Evolutionary conservation across 2,113 vertebrate genomes (phyloP).

Genomic region (Lophotis ruficrista): DNA sequence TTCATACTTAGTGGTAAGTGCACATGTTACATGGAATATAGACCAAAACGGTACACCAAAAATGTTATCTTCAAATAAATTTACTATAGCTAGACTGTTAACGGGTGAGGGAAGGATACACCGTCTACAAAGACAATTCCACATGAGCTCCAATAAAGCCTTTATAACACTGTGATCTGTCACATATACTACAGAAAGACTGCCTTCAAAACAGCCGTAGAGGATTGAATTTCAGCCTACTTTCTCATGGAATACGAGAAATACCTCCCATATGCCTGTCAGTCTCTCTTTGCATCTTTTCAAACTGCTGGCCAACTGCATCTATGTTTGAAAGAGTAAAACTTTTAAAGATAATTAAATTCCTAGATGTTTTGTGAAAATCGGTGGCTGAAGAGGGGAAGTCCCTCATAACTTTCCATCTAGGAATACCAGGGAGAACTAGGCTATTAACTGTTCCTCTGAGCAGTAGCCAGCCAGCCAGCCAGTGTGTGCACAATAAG

Average conservation of each 20-base stretch:
- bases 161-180: not conserved
- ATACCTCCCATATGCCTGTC: not conserved
- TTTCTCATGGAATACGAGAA: not conserved
- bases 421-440: not conserved
- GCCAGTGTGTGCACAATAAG: fast-evolving
- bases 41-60: not conserved
- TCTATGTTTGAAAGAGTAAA: not conserved
- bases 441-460: not conserved
- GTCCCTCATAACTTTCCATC: not conserved
- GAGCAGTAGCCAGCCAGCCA: not conserved
- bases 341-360: not conserved
- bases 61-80: not conserved
- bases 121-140: not conserved
- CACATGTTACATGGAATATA: not conserved
- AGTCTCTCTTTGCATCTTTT: not conserved
- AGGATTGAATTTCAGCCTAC: not conserved
- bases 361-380: not conserved
- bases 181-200: not conserved
- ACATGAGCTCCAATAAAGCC: not conserved
- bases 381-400: not conserved
- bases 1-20: not conserved
- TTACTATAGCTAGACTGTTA: not conserved
- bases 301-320: not conserved
- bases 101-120: not conserved
- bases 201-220: not conserved